Evolutionary conservation across 2,113 vertebrate genomes (phyloP).

Genomic region (Syngnathoides biaculeatus): DNA sequence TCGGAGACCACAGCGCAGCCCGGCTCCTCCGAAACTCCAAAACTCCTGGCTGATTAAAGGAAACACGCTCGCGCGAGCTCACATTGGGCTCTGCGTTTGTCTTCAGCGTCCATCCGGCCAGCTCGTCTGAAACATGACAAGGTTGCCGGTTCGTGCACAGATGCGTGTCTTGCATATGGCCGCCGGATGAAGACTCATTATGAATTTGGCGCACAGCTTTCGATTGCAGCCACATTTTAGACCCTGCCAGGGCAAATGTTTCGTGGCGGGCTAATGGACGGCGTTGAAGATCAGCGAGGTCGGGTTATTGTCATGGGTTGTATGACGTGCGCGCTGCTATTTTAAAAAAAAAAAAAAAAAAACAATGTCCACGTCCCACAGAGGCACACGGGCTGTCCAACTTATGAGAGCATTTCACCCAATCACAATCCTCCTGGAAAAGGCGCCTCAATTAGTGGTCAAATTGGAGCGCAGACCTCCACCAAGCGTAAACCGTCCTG

Average conservation of each 20-base stretch:
- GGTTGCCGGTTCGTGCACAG: conserved; percentile 27
- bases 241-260: conserved; percentile 61
- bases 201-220: conserved; percentile 25
- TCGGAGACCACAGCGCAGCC: conserved; percentile 50
- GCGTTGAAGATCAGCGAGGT: conserved; percentile 21
- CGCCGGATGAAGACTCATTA: conserved; percentile 21
- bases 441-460: background rate
- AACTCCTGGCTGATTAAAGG: conserved; percentile 62
- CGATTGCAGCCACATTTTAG: conserved; percentile 25
- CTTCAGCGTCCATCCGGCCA: conserved; percentile 42
- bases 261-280: conserved; percentile 45
- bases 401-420: background rate
- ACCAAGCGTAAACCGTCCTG: background rate
- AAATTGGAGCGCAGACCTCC: background rate
- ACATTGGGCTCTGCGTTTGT: conserved; percentile 49
- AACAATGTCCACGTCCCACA: background rate
- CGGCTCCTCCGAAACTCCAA: conserved; percentile 45
- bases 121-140: conserved; percentile 37
- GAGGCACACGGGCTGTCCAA: too few species aligned
- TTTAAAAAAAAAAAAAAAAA: background rate
- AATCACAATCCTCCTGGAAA: background rate
- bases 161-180: conserved; percentile 3
- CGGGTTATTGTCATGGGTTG: conserved; percentile 22
- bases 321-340: background rate
- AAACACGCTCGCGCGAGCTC: conserved; percentile 40